Base-by-base conservation (phyloP, 1,140 invertebrate genomes). In the Leptoteleia sp. region DNA sequence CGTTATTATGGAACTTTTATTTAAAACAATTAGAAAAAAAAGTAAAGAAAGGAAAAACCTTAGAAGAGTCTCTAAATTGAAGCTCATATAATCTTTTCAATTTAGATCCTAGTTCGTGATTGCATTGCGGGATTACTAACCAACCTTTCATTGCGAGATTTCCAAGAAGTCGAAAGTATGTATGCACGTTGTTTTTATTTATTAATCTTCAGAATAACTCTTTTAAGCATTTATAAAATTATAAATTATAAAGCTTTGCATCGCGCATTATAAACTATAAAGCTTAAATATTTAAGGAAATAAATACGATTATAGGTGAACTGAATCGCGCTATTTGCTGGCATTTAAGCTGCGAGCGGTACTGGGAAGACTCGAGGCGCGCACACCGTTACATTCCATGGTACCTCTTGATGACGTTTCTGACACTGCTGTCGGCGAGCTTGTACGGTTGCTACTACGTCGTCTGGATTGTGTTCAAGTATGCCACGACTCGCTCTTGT, bases 401-500 rank as follows among this genome's bases (percentile, higher is more conserved):
- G 94, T 94, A 94, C 52, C 88, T 94, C 31, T 87, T 94, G 55
- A 91, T 95, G 35, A 92, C 94, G 52, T 92, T 96, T 17, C 92
- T 95, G 48, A 93, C 94, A 70, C 91, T 96, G 12, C 90, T 96
- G 4, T 94, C 94, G 8, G 91, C 94, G 0, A 95, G 95, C 22
- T 92, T 96, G 48, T 96, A 94, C 85, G 92, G 95, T 82, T 96
- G 95, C 88, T 97, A 97, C 85, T 96, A 96, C 89, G 93, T 96
- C 82, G 95, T 96, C 75, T 96, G 95, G 94, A 93, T 96, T 59
- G 91, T 96, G 27, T 96, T 96, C 90, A 95, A 96, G 95, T 96
- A 92, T 93, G 94, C 93, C 7, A 76, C 29, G 47, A 35, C 19
- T 54, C 27, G 17, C 9, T 45, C 50, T 57, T 59, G 31, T 73